Percentiles rank a stretch among this genome's conserved stretches.
Conservation (phyloP, 2,888 invertebrate species). For the Leucophenga montana region DNA sequence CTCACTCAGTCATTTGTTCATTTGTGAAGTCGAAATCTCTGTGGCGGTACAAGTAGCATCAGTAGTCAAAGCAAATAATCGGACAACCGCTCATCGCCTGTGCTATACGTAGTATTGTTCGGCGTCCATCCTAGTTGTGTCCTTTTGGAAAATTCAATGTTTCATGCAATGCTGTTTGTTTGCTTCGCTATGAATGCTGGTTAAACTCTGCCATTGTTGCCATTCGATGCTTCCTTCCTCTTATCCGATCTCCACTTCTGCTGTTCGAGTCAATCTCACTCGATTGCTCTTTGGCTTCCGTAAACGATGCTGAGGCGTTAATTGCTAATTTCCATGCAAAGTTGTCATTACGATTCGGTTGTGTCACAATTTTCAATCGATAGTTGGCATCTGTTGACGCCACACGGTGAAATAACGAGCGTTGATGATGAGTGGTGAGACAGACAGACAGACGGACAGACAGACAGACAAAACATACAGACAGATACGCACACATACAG, state of each 20-base stretch:
- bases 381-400: conserved; percentile 56
- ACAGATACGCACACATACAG: background rate
- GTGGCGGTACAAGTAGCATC: conserved; percentile 43
- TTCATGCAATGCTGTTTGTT: background rate
- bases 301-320: conserved; percentile 56
- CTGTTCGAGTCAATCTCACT: background rate
- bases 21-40: conserved; percentile 46
- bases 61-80: too few species aligned
- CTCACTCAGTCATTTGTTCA: conserved; percentile 44
- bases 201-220: background rate
- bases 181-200: background rate
- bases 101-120: too few species aligned
- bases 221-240: background rate
- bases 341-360: conserved; percentile 46
- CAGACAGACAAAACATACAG: conserved; percentile 36
- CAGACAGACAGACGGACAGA: conserved; percentile 29
- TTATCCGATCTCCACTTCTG: background rate
- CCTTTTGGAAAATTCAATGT: too few species aligned
- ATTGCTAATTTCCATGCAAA: conserved; percentile 62
- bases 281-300: conserved; percentile 14
- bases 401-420: background rate
- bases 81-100: too few species aligned
- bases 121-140: too few species aligned
- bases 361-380: conserved; percentile 61
- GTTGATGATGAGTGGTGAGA: too few species aligned